A percentile compares a stretch with the other conserved stretches of the same genome.
Conservation (phyloP, 2,888 invertebrate species). For the Cecidostiba fungosa region DNA sequence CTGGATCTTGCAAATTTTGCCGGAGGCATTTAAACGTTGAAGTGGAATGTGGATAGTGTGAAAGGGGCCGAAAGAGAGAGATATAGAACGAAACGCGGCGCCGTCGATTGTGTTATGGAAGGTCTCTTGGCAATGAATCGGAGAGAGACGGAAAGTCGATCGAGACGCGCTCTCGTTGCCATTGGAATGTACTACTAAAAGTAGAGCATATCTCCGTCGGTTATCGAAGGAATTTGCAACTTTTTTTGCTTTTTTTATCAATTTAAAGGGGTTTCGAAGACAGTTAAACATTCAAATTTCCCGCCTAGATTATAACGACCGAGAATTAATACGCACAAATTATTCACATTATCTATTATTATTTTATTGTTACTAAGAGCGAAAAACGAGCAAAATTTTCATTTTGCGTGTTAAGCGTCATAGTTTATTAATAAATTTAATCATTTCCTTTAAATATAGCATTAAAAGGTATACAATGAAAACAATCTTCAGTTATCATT, state of each 20-base stretch:
- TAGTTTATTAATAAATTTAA: too few species aligned
- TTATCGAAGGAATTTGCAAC: neutral
- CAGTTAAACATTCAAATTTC: too few species aligned
- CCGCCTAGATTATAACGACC: too few species aligned
- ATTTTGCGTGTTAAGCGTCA: too few species aligned
- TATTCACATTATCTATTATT: too few species aligned
- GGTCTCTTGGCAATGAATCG: neutral
- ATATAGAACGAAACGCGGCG: neutral
- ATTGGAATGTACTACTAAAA: constrained; percentile 21
- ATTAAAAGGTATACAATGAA: neutral
- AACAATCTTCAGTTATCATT: constrained; percentile 4
- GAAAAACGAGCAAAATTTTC: too few species aligned
- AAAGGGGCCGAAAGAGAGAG: constrained; percentile 6
- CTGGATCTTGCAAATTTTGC: neutral
- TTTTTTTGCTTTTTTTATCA: neutral
- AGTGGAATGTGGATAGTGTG: neutral
- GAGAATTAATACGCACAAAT: too few species aligned
- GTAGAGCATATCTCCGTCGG: neutral
- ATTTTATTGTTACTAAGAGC: too few species aligned
- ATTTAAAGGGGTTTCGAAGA: too few species aligned
- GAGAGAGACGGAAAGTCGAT: constrained; percentile 31
- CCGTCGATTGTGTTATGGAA: constrained; percentile 13
- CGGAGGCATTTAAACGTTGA: neutral
- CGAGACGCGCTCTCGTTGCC: constrained; percentile 24
- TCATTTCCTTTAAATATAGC: neutral